phyloP scores from a whole-genome alignment of 2,113 vertebrate genomes.

The Larimichthys polyactis region DNA sequence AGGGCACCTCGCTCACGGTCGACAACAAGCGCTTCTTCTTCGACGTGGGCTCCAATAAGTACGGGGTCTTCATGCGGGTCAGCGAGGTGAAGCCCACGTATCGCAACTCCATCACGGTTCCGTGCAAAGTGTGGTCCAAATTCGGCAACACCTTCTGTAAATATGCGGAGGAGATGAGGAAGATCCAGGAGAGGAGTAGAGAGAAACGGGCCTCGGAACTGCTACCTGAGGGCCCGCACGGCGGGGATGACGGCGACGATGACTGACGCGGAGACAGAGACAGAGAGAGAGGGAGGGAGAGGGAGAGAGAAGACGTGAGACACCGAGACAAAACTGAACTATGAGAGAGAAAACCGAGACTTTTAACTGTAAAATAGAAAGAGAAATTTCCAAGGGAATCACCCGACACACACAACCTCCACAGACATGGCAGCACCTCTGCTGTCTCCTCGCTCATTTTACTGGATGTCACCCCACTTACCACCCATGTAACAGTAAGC shows the following conservation, averaged over 20 bases:
- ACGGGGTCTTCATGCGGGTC: slow-evolving; percentile 98
- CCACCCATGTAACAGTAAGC: slow-evolving; percentile 99
- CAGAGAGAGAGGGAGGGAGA: too few relatives aligned
- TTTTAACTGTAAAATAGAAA: slow-evolving; percentile 79
- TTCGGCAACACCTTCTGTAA: slow-evolving; percentile 98
- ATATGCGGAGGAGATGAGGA: slow-evolving; percentile 99
- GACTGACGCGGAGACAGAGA: slow-evolving; percentile 86
- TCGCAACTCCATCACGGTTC: slow-evolving; percentile 99
- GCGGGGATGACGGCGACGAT: slow-evolving; percentile 91
- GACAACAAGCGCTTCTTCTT: slow-evolving; percentile 99
- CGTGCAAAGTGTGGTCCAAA: slow-evolving; percentile 99
- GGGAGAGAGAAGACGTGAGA: slow-evolving; percentile 45
- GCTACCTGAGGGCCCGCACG: slow-evolving; percentile 87
- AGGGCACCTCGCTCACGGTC: slow-evolving; percentile 98
- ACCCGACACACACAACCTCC: slow-evolving; percentile 90
- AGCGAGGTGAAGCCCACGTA: slow-evolving; percentile 99
- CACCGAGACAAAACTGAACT: slow-evolving; percentile 68
- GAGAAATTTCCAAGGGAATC: slow-evolving; percentile 82
- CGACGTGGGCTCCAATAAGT: slow-evolving; percentile 99
- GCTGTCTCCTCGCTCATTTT: slow-evolving; percentile 91
- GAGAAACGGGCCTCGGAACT: slow-evolving; percentile 94
- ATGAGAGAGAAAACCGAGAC: slow-evolving; percentile 67
- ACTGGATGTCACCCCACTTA: slow-evolving; percentile 98
- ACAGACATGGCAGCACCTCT: slow-evolving; percentile 87
- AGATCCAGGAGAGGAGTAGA: slow-evolving; percentile 97